Evolutionary conservation across 2,797 vertebrate species (phyloP), one percentile per base, ranked within the genome.

Genomic region (Aplochiton taeniatus): DNA sequence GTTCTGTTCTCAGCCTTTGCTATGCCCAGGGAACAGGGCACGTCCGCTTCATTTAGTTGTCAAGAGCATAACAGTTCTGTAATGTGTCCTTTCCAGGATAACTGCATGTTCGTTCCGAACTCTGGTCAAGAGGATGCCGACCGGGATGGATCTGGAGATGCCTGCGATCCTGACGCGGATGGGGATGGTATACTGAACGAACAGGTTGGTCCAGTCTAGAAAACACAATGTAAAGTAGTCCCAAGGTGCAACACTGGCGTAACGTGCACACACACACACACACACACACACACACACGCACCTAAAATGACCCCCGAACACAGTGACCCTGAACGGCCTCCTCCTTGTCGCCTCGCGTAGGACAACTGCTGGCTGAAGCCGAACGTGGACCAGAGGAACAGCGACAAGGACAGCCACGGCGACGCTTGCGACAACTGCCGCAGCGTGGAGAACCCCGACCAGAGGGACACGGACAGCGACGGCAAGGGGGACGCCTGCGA

Each of bases 51-150:
- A 31, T 31, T 31, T 2, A 31, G 31, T 31, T 31, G 31, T 31
- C 31, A 31, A 31, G 31, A 31, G 31, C 2, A 31, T 31, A 31
- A 31, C 31, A 31, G 31, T 31, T 31, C 31, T 31, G 31, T 2
- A 31, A 3, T 56, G 6, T 54, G 43, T 9, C 18, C 74, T 45
- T 70, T 70, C 42, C 80, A 98, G 96, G 98, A 99, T 79, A 99
- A 99, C 83, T 99, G 98, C 76, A 63, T 93, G 12, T 95, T 87
- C 18, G 93, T 99, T 72, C 98, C 98, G 7, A 99, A 99, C 86
- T 99, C 98, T 4, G 97, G 98, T 59, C 98, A 99, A 91, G 98
- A 99, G 81, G 98, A 99, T 54, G 95, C 95, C 0, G 98, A 99
- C 81, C 78, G 81, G 66, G 95, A 99, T 42, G 93, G 95, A 20